These are phyloP conservation scores for Cyclina sinensis DNA, from an alignment of 1,140 invertebrate genomes.

Conservation along the genomic window DNA sequence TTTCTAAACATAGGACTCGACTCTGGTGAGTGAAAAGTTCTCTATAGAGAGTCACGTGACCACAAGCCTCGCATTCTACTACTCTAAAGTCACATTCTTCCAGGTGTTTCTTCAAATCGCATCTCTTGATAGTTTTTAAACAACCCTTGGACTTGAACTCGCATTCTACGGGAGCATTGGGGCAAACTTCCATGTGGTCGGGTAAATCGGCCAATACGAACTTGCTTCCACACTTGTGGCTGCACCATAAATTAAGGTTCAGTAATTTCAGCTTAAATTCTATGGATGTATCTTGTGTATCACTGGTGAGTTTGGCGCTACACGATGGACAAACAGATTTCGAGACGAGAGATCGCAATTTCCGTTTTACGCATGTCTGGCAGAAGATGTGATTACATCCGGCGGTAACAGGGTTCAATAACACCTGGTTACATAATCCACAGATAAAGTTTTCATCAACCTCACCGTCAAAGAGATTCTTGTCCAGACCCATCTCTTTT, in stretches of 20 bases:
- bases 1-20: constrained; percentile 75
- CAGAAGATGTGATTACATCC: constrained; percentile 78
- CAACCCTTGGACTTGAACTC: constrained; percentile 75
- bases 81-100: constrained; percentile 76
- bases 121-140: constrained; percentile 70
- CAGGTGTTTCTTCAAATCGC: constrained; percentile 71
- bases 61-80: constrained; percentile 81
- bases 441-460: constrained; percentile 74
- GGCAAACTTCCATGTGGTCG: constrained; percentile 78
- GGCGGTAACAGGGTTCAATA: constrained; percentile 75
- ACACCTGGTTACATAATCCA: constrained; percentile 74
- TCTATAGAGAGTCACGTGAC: constrained; percentile 69
- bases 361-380: constrained; percentile 67
- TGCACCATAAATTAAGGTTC: constrained; percentile 72
- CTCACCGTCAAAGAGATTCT: constrained; percentile 71
- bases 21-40: constrained; percentile 81
- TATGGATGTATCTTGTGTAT: constrained; percentile 59
- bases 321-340: constrained; percentile 73
- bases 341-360: constrained; percentile 45
- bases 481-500: constrained; percentile 72
- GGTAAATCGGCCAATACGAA: constrained; percentile 73
- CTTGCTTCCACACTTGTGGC: constrained; percentile 75
- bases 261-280: constrained; percentile 75
- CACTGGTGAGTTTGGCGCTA: constrained; percentile 35
- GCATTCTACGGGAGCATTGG: constrained; percentile 73